phyloP scores from a whole-genome alignment of 1,140 invertebrate genomes.

The Cataglyphis hispanica region DNA sequence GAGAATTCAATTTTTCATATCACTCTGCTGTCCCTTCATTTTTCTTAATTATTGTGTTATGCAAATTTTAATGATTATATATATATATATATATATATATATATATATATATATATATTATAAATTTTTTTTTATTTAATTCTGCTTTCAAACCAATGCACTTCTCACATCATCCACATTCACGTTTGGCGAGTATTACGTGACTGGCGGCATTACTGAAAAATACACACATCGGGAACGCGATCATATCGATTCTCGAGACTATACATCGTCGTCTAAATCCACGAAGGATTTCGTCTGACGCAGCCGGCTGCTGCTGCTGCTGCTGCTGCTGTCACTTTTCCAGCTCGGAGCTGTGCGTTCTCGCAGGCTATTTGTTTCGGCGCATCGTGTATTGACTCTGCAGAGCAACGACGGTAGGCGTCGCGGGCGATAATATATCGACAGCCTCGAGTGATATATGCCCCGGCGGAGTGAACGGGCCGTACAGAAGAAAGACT shows the following conservation, averaged over 20 bases:
- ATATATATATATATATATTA: neutral
- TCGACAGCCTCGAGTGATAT: constrained; percentile 81
- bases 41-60: too few relatives aligned
- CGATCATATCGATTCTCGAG: constrained; percentile 53
- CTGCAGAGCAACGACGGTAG: constrained; percentile 73
- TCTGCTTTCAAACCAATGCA: neutral
- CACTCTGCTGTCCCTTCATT: too few relatives aligned
- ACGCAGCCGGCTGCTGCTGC: constrained; percentile 56
- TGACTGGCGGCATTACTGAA: neutral
- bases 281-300: constrained; percentile 74
- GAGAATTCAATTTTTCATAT: neutral
- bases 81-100: neutral
- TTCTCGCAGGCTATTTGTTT: constrained; percentile 71
- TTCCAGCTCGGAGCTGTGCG: constrained; percentile 32
- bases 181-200: neutral
- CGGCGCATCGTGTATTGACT: constrained; percentile 77
- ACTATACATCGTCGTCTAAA: constrained; percentile 72
- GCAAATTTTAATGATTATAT: neutral
- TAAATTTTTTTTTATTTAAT: neutral
- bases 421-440: constrained; percentile 82
- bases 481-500: constrained; percentile 77
- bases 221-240: neutral
- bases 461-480: constrained; percentile 79
- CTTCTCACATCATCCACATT: neutral
- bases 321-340: constrained; percentile 54